Evolutionary conservation across 2,888 invertebrate genomes (phyloP).

Genomic region (Amphimallon solstitiale): DNA sequence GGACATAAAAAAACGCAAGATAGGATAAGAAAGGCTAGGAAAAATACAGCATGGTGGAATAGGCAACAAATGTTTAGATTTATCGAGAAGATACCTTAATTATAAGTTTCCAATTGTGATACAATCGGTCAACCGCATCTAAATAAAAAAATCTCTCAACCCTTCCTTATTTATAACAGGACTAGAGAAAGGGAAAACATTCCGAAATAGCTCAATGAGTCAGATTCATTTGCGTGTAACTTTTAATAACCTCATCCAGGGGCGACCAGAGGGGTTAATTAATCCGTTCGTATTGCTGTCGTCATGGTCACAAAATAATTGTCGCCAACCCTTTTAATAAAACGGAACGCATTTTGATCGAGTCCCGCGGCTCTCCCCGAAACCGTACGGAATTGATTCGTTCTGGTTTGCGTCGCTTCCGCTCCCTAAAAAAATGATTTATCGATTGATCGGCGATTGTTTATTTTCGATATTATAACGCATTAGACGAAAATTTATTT

Average conservation of each 20-base stretch:
- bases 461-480: slow-evolving; percentile 33
- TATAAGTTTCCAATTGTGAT: no score
- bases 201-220: slow-evolving; percentile 43
- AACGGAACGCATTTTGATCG: slow-evolving; percentile 47
- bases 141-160: background rate
- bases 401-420: slow-evolving; percentile 41
- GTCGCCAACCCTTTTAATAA: slow-evolving; percentile 54
- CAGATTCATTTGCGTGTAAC: slow-evolving; percentile 47
- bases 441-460: slow-evolving; percentile 31
- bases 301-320: slow-evolving; percentile 60
- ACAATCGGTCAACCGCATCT: background rate
- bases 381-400: slow-evolving; percentile 48
- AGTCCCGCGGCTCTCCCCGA: slow-evolving; percentile 39
- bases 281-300: slow-evolving; percentile 59
- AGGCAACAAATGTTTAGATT: no score
- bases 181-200: slow-evolving; percentile 4
- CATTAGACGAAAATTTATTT: slow-evolving; percentile 2
- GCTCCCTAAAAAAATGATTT: slow-evolving; percentile 36
- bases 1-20: no score
- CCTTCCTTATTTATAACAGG: background rate
- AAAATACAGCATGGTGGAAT: no score
- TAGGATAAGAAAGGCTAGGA: no score
- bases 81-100: no score
- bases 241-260: slow-evolving; percentile 49
- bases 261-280: slow-evolving; percentile 59